A percentile compares a stretch with the other conserved stretches of the same genome.
These are phyloP conservation scores for Lemur catta DNA, from an alignment of 2,797 vertebrate species.

Conservation along the genomic window DNA sequence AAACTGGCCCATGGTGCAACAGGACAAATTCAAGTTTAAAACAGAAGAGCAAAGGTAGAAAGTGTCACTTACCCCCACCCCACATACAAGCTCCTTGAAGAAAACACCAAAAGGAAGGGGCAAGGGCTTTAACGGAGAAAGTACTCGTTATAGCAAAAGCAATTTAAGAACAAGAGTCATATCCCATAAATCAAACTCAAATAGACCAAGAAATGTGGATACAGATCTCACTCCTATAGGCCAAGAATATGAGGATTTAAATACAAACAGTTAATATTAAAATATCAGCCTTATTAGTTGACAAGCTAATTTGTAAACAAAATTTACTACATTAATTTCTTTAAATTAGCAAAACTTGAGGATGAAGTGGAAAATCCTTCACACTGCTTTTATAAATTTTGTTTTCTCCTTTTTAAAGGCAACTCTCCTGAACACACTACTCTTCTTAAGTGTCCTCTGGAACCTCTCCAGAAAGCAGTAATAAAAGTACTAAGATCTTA, in stretches of 20 bases:
- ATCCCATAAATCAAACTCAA: neutral
- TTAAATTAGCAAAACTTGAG: slow-evolving; percentile 20
- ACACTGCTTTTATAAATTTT: neutral
- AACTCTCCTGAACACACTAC: neutral
- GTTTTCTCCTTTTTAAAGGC: too few relatives aligned
- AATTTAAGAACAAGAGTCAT: neutral
- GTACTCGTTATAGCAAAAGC: neutral
- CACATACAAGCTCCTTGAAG: neutral
- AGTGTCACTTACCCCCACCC: neutral
- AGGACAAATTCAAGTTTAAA: neutral
- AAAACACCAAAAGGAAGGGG: neutral
- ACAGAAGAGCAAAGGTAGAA: neutral
- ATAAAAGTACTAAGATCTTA: neutral
- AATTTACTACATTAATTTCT: neutral
- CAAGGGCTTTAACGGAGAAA: neutral
- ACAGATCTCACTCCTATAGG: neutral
- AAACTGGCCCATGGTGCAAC: neutral
- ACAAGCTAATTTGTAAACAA: neutral
- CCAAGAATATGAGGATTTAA: neutral
- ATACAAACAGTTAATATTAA: neutral
- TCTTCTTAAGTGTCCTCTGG: neutral
- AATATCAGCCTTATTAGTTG: neutral
- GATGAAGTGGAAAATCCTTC: neutral
- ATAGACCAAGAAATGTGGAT: neutral
- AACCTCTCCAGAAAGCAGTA: neutral